Percentiles rank a stretch among this genome's conserved stretches.
These are phyloP conservation scores for Glossophaga mutica DNA, from an alignment of 2,797 vertebrate genomes.

Conservation along the genomic window DNA sequence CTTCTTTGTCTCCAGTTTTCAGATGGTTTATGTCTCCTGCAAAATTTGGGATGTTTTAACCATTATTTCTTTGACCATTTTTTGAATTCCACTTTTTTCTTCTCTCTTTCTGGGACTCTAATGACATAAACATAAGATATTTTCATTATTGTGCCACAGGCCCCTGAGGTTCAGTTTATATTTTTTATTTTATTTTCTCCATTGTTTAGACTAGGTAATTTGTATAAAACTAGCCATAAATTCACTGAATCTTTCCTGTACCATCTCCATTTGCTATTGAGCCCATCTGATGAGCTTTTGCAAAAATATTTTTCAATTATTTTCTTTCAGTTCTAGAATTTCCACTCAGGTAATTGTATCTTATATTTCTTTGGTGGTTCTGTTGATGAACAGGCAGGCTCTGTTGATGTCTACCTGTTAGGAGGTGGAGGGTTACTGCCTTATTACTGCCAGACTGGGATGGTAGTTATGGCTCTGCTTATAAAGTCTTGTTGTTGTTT, in stretches of 20 bases:
- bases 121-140: not conserved
- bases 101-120: not conserved
- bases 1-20: slow-evolving; percentile 7
- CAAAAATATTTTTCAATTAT: not conserved
- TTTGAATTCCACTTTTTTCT: not conserved
- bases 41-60: slow-evolving; percentile 8
- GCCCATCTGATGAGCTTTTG: not conserved
- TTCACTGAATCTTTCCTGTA: not conserved
- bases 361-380: not conserved
- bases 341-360: not conserved
- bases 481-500: not conserved
- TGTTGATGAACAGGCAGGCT: not conserved
- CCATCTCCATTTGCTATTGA: not conserved
- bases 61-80: slow-evolving; percentile 30
- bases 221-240: not conserved
- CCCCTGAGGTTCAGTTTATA: not conserved
- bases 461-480: not conserved
- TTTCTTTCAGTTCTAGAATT: slow-evolving; percentile 27
- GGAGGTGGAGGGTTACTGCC: not conserved
- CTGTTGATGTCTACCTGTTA: not conserved
- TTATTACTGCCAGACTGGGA: not conserved
- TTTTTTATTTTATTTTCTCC: slow-evolving; percentile 12
- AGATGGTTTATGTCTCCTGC: not conserved
- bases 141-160: not conserved
- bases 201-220: not conserved